phyloP scores from a whole-genome alignment of 1,140 invertebrate genomes.

The Agrilus planipennis region DNA sequence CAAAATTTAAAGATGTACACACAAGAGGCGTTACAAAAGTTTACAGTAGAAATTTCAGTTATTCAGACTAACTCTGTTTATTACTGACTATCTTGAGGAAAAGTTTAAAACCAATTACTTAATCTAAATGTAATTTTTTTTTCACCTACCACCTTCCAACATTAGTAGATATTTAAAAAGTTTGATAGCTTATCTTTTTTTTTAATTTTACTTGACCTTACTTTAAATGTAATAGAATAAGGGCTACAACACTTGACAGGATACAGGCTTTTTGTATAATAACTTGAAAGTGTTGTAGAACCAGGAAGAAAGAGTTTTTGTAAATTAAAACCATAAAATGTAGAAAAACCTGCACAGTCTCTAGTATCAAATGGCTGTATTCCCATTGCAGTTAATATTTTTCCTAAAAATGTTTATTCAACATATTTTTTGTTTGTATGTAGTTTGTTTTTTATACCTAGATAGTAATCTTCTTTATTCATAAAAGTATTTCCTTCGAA shows the following conservation, averaged over 20 bases:
- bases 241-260: slow-evolving; percentile 26
- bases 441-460: slow-evolving; percentile 10
- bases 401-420: slow-evolving; percentile 14
- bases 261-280: slow-evolving; percentile 21
- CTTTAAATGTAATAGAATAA: slow-evolving; percentile 24
- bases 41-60: too few relatives aligned
- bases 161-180: not conserved
- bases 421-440: not conserved
- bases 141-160: not conserved
- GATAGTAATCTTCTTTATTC: slow-evolving; percentile 26
- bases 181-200: slow-evolving; percentile 1
- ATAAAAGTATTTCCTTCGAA: slow-evolving; percentile 13
- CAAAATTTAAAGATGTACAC: too few relatives aligned
- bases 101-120: too few relatives aligned
- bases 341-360: slow-evolving; percentile 20
- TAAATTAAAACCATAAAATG: slow-evolving; percentile 25
- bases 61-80: too few relatives aligned
- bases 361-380: slow-evolving; percentile 21
- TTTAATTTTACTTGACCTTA: slow-evolving; percentile 7
- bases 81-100: too few relatives aligned
- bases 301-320: slow-evolving; percentile 21
- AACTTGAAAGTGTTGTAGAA: slow-evolving; percentile 10
- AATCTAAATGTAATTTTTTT: not conserved
- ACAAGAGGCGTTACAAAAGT: too few relatives aligned
- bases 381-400: slow-evolving; percentile 19